phyloP scores from a whole-genome alignment of 1,140 invertebrate genomes.

The Diabrotica virgifera region DNA sequence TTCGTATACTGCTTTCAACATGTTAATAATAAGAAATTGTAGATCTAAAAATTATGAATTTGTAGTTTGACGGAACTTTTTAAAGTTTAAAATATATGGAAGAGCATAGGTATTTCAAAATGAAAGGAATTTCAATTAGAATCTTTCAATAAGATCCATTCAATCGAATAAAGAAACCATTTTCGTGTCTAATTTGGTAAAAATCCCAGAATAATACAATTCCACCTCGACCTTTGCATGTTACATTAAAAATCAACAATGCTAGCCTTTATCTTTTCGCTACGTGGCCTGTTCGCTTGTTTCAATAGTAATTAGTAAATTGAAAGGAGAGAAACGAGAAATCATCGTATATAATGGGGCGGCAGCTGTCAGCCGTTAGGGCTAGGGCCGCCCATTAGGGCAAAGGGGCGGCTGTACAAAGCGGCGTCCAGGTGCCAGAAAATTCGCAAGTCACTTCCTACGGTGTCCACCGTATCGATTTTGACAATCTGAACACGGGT shows the following conservation, averaged over 20 bases:
- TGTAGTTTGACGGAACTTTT: no score
- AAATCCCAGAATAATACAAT: conserved; percentile 13
- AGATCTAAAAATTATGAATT: no score
- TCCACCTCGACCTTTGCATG: conserved; percentile 10
- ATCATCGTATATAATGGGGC: conserved; percentile 40
- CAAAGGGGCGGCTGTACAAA: conserved; percentile 12
- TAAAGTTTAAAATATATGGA: no score
- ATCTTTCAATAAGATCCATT: no score
- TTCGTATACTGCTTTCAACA: no score
- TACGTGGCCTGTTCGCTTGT: background rate
- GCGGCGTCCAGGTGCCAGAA: conserved; percentile 35
- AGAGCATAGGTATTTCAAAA: no score
- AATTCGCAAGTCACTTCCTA: conserved; percentile 38
- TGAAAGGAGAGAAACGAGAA: conserved; percentile 34
- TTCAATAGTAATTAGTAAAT: conserved; percentile 38
- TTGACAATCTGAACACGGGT: conserved; percentile 20
- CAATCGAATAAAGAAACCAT: background rate
- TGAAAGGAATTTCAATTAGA: no score
- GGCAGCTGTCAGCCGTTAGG: conserved; percentile 32
- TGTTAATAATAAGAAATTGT: no score
- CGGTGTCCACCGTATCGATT: conserved; percentile 16
- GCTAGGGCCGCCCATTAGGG: conserved; percentile 30
- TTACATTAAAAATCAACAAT: conserved; percentile 8
- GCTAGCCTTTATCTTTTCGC: conserved; percentile 14
- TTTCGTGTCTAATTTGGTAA: conserved; percentile 4